Evolutionary conservation across 2,888 invertebrate species (phyloP), one percentile per base, ranked within the genome.

Genomic region (Synanthedon tipuliformis): DNA sequence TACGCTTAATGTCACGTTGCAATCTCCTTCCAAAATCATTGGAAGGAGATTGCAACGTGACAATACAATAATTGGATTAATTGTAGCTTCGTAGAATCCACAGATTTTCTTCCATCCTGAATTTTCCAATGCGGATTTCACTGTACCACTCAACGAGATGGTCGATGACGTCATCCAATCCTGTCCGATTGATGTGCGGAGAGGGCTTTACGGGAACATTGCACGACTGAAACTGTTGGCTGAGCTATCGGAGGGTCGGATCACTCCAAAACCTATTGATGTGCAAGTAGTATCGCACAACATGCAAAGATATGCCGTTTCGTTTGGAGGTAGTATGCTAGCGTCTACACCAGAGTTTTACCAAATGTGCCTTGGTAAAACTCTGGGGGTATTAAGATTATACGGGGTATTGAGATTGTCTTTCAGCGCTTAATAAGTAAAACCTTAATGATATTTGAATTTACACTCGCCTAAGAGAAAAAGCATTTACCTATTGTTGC

Each of bases 21-120:
- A n/a, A n/a, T n/a, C n/a, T n/a, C n/a, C n/a, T n/a, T n/a, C n/a
- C n/a, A n/a, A n/a, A n/a, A n/a, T n/a, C n/a, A n/a, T n/a, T n/a
- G n/a, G n/a, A n/a, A n/a, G n/a, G n/a, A n/a, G n/a, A n/a, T n/a
- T n/a, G n/a, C n/a, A n/a, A n/a, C n/a, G n/a, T n/a, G n/a, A n/a
- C n/a, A n/a, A n/a, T n/a, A n/a, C n/a, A n/a, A n/a, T n/a, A n/a
- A n/a, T n/a, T n/a, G n/a, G n/a, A n/a, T n/a, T n/a, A n/a, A n/a
- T n/a, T n/a, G n/a, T n/a, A n/a, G n/a, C n/a, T n/a, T n/a, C n/a
- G n/a, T n/a, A n/a, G n/a, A n/a, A n/a, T 48, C 99, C 99, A 45
- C 99, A 99, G 88, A 99, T 99, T 73, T 99, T 99, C 88, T 99
- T 99, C 85, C 99, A 99, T 87, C 99, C 99, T 1, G 99, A 99